Percentiles rank a stretch among this genome's conserved stretches.
Conservation (phyloP, 2,113 vertebrate genomes). For the Eubucco bourcierii region DNA sequence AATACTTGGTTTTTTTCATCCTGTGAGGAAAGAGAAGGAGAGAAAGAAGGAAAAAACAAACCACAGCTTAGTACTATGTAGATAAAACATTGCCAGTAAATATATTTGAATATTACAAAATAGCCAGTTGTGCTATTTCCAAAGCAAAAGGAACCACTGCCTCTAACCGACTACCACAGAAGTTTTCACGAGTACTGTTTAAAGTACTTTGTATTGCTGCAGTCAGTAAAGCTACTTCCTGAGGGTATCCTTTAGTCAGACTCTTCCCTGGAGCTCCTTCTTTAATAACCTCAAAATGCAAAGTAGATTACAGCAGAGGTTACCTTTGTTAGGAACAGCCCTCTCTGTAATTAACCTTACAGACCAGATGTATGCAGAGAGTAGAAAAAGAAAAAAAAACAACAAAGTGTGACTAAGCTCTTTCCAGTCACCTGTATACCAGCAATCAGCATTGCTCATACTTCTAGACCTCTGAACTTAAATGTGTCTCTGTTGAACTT, state of each 20-base stretch:
- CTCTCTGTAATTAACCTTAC: not conserved
- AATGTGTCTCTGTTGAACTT: not conserved
- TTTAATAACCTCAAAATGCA: not conserved
- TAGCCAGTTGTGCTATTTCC: not conserved
- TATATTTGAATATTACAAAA: not conserved
- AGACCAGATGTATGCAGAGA: not conserved
- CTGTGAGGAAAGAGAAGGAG: conserved; percentile 69
- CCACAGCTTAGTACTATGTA: not conserved
- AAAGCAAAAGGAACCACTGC: not conserved
- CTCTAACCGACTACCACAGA: not conserved
- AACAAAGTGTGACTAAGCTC: not conserved
- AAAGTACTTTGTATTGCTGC: not conserved
- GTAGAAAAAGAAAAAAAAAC: not conserved
- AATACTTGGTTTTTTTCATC: conserved; percentile 98
- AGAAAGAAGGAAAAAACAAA: not conserved
- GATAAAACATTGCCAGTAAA: not conserved
- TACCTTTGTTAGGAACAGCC: not conserved
- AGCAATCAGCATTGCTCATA: not conserved
- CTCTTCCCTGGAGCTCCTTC: not conserved
- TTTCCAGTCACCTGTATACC: not conserved
- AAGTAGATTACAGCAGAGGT: not conserved
- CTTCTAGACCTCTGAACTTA: not conserved
- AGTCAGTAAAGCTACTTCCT: not conserved
- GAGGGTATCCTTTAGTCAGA: not conserved
- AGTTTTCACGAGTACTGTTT: not conserved